Evolutionary conservation across 2,888 invertebrate species (phyloP).

Genomic region (Drosophila limbata): DNA sequence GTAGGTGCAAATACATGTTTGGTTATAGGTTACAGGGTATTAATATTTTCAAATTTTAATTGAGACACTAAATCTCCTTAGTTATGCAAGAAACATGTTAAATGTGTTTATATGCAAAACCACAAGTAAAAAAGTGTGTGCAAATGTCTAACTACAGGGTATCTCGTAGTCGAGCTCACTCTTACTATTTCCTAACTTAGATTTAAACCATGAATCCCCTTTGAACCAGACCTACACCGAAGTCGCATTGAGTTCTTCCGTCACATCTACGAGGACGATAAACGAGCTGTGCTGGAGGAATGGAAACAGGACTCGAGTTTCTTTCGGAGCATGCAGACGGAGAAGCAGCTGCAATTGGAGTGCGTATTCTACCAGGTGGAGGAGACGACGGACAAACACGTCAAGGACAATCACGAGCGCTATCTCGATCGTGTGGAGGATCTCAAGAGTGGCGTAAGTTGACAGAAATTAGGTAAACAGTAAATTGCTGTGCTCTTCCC

Average conservation of each 20-base stretch:
- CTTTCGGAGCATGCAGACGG: constrained; percentile 86
- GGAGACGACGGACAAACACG: constrained; percentile 83
- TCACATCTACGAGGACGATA: constrained; percentile 87
- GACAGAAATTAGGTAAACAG: constrained; percentile 74
- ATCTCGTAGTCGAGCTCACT: too few species aligned
- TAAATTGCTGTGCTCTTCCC: constrained; percentile 87
- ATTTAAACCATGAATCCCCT: not conserved
- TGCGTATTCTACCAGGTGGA: constrained; percentile 87
- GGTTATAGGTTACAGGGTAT: too few species aligned
- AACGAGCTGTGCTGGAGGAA: constrained; percentile 86
- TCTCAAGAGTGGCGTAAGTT: constrained; percentile 85
- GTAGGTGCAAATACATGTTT: too few species aligned
- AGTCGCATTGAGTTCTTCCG: constrained; percentile 87
- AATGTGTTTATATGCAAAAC: not conserved
- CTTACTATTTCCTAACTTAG: not conserved
- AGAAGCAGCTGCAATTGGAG: constrained; percentile 87
- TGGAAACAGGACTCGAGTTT: constrained; percentile 87
- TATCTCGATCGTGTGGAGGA: constrained; percentile 86
- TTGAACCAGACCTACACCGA: constrained; percentile 86
- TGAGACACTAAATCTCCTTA: too few species aligned
- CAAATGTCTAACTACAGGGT: not conserved
- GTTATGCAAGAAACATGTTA: too few species aligned
- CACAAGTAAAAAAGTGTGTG: not conserved
- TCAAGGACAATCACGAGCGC: constrained; percentile 84
- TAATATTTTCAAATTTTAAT: too few species aligned